phyloP scores from a whole-genome alignment of 2,888 invertebrate species.

The Aethes cnicana region DNA sequence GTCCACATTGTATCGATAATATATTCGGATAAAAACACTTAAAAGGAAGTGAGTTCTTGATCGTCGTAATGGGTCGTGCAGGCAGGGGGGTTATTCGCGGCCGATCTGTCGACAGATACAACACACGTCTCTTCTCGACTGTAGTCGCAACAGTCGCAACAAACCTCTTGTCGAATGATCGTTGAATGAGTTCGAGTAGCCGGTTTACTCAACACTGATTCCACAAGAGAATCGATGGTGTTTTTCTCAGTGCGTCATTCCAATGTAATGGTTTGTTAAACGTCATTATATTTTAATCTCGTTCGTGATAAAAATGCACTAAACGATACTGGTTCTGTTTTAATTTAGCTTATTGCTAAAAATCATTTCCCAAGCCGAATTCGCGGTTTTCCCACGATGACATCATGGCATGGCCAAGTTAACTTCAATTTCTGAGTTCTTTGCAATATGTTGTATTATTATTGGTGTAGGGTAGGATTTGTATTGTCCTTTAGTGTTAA shows the following conservation, averaged over 20 bases:
- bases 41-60: slow-evolving; percentile 31
- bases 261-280: slow-evolving; percentile 25
- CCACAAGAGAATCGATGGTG: slow-evolving; percentile 18
- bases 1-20: slow-evolving; percentile 41
- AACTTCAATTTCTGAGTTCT: too few relatives aligned
- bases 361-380: not conserved
- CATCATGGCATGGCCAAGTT: too few relatives aligned
- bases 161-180: not conserved
- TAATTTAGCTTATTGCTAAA: not conserved
- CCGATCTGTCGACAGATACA: slow-evolving; percentile 5
- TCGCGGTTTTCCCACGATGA: slow-evolving; percentile 19
- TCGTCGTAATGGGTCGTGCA: slow-evolving; percentile 27
- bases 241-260: slow-evolving; percentile 25
- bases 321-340: not conserved
- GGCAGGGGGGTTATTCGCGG: slow-evolving; percentile 25
- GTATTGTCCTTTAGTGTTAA: slow-evolving; percentile 33
- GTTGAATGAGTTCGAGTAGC: slow-evolving; percentile 2
- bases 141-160: not conserved
- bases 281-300: slow-evolving; percentile 25
- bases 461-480: slow-evolving; percentile 29
- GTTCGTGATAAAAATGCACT: slow-evolving; percentile 12
- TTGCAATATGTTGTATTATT: too few relatives aligned
- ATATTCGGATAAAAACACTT: slow-evolving; percentile 31
- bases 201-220: slow-evolving; percentile 19
- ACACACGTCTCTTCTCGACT: slow-evolving; percentile 1